phyloP scores from a whole-genome alignment of 2,888 invertebrate species.

The Acrobasis suavella region DNA sequence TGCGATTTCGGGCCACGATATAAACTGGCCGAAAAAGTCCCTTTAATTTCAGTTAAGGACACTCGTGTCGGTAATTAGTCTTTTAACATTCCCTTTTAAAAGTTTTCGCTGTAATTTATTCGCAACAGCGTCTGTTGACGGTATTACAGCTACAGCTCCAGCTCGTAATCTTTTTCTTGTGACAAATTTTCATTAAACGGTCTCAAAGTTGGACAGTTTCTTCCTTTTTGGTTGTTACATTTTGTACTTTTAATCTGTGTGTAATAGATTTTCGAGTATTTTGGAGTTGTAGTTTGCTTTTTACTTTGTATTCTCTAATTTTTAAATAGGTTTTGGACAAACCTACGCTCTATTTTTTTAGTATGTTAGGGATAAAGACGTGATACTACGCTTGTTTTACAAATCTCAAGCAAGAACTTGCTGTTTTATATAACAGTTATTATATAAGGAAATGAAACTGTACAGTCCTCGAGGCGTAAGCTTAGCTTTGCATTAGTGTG shows the following conservation, averaged over 20 bases:
- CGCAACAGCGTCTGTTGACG: constrained; percentile 35
- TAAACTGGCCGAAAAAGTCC: constrained; percentile 25
- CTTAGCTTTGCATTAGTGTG: too few species aligned
- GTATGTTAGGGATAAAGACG: too few species aligned
- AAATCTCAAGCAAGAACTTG: too few species aligned
- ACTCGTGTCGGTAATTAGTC: constrained; percentile 42
- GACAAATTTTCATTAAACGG: constrained; percentile 34
- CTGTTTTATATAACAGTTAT: too few species aligned
- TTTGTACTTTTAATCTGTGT: constrained; percentile 33
- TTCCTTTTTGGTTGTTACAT: constrained; percentile 41
- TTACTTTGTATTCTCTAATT: too few species aligned
- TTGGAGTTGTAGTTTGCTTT: too few species aligned
- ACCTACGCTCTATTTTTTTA: too few species aligned
- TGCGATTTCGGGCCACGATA: not conserved
- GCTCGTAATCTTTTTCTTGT: constrained; percentile 22
- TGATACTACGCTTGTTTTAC: too few species aligned
- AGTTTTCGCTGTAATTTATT: constrained; percentile 41
- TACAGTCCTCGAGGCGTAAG: too few species aligned
- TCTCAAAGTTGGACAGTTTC: constrained; percentile 35
- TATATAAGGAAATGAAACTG: too few species aligned
- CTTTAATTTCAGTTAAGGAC: constrained; percentile 28
- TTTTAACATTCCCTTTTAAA: constrained; percentile 39
- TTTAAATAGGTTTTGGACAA: too few species aligned
- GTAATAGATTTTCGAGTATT: too few species aligned
- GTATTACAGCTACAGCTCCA: constrained; percentile 27